Evolutionary conservation across 2,888 invertebrate genomes (phyloP), one percentile per base, ranked within the genome.

Genomic region (Eustalomyia histrio): DNA sequence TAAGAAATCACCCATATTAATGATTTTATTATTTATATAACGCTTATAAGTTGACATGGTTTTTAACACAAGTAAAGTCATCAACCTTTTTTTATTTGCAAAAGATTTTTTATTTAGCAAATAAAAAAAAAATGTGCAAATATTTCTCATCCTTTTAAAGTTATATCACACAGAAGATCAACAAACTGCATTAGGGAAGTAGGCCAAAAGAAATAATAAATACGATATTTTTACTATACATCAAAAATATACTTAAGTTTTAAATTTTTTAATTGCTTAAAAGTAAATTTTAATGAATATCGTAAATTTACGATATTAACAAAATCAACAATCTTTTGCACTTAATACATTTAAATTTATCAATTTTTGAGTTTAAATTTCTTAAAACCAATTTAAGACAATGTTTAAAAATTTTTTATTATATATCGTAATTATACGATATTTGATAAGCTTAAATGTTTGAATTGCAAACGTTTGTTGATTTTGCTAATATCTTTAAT

Each of bases 21-120:
- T 39, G 9, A 2, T 39, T 39, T 50, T 52, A 18, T 17, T n/a
- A 6, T 6, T 14, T 7, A 1, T 18, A 52, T 14, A 18, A 60
- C 47, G 17, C 16, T 58, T 53, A 61, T 17, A 18, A 12, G 43
- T 67, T 63, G 47, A 35, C 17, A 60, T 17, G n/a, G n/a, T 65
- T 14, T 50, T 24, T 50, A 33, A 24, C 7, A 9, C 24, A 35
- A 39, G 17, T 71, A 17, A 71, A 72, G 78, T 78, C 72, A 61
- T 78, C 72, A 78, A 72, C 65, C 65, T 72, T 71, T 21, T 65
- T 52, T 71, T 39, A 14, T 39, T 39, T 39, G 39, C 39, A 12
- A 39, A 58, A 43, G 24, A 9, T 29, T 21, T 76, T 71, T 71
- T 35, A 35, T 63, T 57, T 58, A 9, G 33, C 8, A 17, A 52